Base-by-base conservation (phyloP, 2,797 vertebrate species). In the Poeciliopsis turneri region DNA sequence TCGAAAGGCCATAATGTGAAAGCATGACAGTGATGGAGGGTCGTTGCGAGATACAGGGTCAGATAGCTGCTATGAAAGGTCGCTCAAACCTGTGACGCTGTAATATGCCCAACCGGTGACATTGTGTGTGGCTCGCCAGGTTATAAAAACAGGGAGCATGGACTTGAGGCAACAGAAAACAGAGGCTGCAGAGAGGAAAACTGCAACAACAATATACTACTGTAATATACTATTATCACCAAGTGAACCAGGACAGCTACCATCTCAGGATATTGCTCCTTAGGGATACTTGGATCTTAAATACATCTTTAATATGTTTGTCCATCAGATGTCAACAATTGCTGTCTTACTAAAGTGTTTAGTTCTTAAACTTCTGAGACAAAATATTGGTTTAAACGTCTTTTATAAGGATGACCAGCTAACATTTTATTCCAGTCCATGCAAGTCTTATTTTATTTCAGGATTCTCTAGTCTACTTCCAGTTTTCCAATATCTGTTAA, bases 1-100 rank as follows among this genome's bases (percentile, higher is more conserved):
- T 87, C 0, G 36, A 85, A 88, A 87, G 91, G 59, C 81, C 85
- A 91, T 90, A 95, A 95, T 94, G 92, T 70, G 78, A 84, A 89
- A 76, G 87, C 16, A 70, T 93, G 93, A 95, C 93, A 94, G 86
- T 92, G 90, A 94, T 89, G 87, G 89, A 94, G 91, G 88, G 79
- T 87, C 90, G 87, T 87, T 89, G 90, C 89, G 86, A 90, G 91
- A 92, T 90, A 45, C 66, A 88, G 91, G 89, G 84, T 93, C 91
- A 91, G 93, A 91, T 92, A 91, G 91, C 92, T 90, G 90, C 92
- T 94, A 92, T 77, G 75, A 82, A 76, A 77, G 53, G 87, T 88
- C 86, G 89, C 92, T 93, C 88, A 81, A 84, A 87, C 83, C 75
- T 9, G 84, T 90, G 86, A 93, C 89, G 87, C 77, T 59, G 82